Evolutionary conservation across 2,888 invertebrate species (phyloP), one percentile per base, ranked within the genome.

Genomic region (Ichneumoninae sp.): DNA sequence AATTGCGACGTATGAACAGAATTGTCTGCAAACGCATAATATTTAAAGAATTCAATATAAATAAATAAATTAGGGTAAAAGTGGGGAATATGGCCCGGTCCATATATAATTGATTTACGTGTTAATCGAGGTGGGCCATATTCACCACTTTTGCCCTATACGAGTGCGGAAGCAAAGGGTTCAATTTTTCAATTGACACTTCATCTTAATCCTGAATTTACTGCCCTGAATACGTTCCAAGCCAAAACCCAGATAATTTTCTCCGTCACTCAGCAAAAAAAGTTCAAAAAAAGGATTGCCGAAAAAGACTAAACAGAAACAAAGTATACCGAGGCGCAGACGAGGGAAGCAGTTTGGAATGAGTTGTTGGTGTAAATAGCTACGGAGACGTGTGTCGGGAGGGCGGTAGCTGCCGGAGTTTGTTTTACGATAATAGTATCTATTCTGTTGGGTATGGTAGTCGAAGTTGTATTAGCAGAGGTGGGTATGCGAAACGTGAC

Each of bases 381-480:
- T 77, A 78, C 33, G 2, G 36, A 76, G 81, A 78, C 74, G 62
- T 52, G 54, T 30, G 47, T 13, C 44, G 33, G 54, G 6, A 30
- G 71, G 36, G 68, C 40, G 0, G 26, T 65, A 50, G 36, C 71
- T 8, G 62, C 0, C 19, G 68, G 81, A 70, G 83, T 79, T 82
- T 76, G 82, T 79, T 82, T 84, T 82, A 76, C 79, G 84, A 82
- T 84, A 82, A 82, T 75, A 69, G 82, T 79, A 71, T 79, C 66
- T 68, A 52, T 85, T 71, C 76, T 44, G 13, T 71, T 40, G 65
- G 52, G 44, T 62, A 26, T 3, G 26, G 26, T 26, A 26, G 26
- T 54, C 70, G 72, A 79, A 76, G 81, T 84, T 82, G 81, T 82
- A 82, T 84, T 68, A 82, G 84, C 84, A 30, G 77, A 50, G 66